phyloP scores from a whole-genome alignment of 2,888 invertebrate species.

The Seladonia tumulorum region DNA sequence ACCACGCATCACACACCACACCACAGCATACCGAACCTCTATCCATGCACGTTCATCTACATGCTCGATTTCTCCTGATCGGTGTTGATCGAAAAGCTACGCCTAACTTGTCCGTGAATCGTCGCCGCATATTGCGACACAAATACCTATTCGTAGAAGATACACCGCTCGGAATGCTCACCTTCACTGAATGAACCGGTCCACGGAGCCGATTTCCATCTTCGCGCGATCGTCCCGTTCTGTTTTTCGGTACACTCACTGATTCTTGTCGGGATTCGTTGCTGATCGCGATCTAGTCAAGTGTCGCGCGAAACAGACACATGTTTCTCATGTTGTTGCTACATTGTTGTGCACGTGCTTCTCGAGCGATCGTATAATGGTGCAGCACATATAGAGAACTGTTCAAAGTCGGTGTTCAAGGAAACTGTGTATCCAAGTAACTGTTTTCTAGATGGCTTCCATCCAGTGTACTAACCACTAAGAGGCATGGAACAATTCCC shows the following conservation, averaged over 20 bases:
- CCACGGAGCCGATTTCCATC: not conserved
- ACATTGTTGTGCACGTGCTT: not conserved
- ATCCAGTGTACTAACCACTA: slow-evolving; percentile 60
- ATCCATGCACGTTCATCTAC: slow-evolving; percentile 12
- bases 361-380: not conserved
- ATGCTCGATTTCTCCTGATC: not conserved
- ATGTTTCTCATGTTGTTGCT: not conserved
- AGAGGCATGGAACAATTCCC: slow-evolving; percentile 81
- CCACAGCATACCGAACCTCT: slow-evolving; percentile 8
- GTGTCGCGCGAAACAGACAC: not conserved
- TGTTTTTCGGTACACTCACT: slow-evolving; percentile 24
- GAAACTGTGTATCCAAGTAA: not conserved
- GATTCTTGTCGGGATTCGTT: not conserved
- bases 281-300: slow-evolving; percentile 19
- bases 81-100: slow-evolving; percentile 33
- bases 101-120: slow-evolving; percentile 29
- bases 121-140: slow-evolving; percentile 43
- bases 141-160: slow-evolving; percentile 37
- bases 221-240: not conserved
- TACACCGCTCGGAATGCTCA: slow-evolving; percentile 10
- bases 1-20: not conserved
- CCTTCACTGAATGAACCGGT: slow-evolving; percentile 30
- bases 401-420: too few relatives aligned
- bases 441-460: slow-evolving; percentile 68
- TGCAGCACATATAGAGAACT: not conserved